Evolutionary conservation across 2,113 vertebrate species (phyloP), one percentile per base, ranked within the genome.

Genomic region (Suncus etruscus): DNA sequence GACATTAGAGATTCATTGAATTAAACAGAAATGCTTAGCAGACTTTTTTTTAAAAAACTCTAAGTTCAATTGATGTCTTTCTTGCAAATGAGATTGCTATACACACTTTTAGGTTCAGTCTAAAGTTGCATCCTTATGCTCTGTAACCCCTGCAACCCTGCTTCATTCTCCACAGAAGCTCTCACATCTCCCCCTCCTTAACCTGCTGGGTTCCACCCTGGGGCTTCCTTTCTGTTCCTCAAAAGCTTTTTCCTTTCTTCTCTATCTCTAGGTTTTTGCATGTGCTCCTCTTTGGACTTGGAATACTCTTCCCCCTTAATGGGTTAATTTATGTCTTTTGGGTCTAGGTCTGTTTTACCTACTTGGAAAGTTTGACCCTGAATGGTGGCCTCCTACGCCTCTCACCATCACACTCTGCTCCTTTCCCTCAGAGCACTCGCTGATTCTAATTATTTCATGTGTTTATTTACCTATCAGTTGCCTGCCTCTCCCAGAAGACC

Each of bases 391-490:
- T 84, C 66, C 27, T 8, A 1, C 6, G 4, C 63, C 12, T 3
- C 47, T 54, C 72, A 78, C 72, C 18, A 8, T 31, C 65, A 75
- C 66, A 6, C 25, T 54, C 58, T 54, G 31, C 48, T 54, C 12
- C 1, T 70, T 61, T 83, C 58, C 24, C 89, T n/a, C 8, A 0
- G 16, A 24, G 72, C 8, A 1, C 45, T 78, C 48, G 9, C 24
- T 75, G 29, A 51, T 74, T 61, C 7, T 83, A 58, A 32, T 45
- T 24, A 83, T 32, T 86, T 75, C 73, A n/a, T 68, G 73, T 70
- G 74, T 66, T 85, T 65, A 12, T 74, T 92, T 88, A 58, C 72
- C 50, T 83, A 27, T 24, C 75, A 76, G 66, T 89, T 69, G 69
- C 45, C 75, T 29, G 31, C 91, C 39, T 69, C 10, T 48, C 63